Evolutionary conservation across 1,140 invertebrate species (phyloP).

Genomic region (Adoxophyes honmai): DNA sequence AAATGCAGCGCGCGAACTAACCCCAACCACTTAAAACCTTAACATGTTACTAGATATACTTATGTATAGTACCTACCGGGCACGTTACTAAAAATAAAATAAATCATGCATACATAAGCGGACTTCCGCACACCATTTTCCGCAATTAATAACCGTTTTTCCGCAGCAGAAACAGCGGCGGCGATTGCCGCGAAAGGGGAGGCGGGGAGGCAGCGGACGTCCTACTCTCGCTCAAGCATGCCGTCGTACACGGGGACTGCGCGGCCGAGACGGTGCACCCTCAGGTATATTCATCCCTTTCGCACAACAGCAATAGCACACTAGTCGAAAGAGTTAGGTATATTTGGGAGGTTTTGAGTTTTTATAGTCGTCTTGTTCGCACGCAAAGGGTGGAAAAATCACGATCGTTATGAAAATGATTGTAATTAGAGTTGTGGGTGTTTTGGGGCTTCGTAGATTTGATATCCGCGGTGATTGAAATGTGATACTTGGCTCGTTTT

Average conservation of each 20-base stretch:
- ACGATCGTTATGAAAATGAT: conserved; percentile 9
- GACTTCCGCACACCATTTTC: not conserved
- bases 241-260: conserved; percentile 87
- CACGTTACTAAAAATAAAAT: no score
- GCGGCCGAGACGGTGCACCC: conserved; percentile 56
- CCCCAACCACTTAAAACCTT: no score
- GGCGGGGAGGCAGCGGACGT: conserved; percentile 86
- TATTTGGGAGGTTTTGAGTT: not conserved
- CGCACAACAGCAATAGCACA: conserved; percentile 21
- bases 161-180: conserved; percentile 53
- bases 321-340: conserved; percentile 29
- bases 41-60: no score
- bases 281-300: conserved; percentile 54
- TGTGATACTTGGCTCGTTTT: not conserved
- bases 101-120: not conserved
- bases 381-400: not conserved
- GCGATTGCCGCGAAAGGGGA: conserved; percentile 59
- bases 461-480: not conserved
- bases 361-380: not conserved
- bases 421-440: conserved; percentile 14
- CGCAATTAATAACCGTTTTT: not conserved
- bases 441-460: conserved; percentile 5
- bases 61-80: no score
- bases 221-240: conserved; percentile 90
- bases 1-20: no score